Base-by-base conservation (phyloP, 2,888 invertebrate species). In the Drosophila quasianomalipes region DNA sequence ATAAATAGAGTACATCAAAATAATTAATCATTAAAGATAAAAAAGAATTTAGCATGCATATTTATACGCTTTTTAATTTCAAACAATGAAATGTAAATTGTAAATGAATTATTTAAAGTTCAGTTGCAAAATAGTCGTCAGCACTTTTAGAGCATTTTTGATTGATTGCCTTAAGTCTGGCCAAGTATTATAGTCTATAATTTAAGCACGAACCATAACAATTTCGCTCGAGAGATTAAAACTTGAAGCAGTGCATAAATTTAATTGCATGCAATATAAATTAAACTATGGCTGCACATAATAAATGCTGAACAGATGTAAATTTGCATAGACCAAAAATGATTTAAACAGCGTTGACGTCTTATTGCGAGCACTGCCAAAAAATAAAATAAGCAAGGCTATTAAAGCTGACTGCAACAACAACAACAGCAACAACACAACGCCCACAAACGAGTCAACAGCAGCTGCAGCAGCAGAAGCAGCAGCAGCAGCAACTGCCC, bases 321-420 rank as follows among this genome's bases (percentile, higher is more conserved):
- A 47, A 63, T 70, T 63, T 55, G 35, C 59, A 62, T 71, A 54
- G 54, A 28, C 12, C 39, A 54, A 59, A 79, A 85, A 77, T 85
- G 70, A 79, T 77, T 80, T 81, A 66, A 78, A 69, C 75, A 79
- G 83, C 86, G 90, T 87, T 89, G 90, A 90, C 90, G 83, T 91
- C 89, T 85, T 83, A 89, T 90, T 89, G 81, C 68, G 79, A 82
- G 75, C 84, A 79, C 39, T 81, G 80, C 78, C 86, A 85, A 88
- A 75, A 81, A 71, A 37, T 39, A 55, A 55, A 37, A 55, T 55
- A 55, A 37, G 52, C 35, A 67, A 49, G 54, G 28, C 69, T 28
- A 68, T 69, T 68, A 68, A 69, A 69, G 60, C 28, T 55, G 55
- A 16, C 37, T 51, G 52, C 51, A 76, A 41, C 61, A 58, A 49